Evolutionary conservation across 2,113 vertebrate species (phyloP).

Genomic region (Neomonachus schauinslandi): DNA sequence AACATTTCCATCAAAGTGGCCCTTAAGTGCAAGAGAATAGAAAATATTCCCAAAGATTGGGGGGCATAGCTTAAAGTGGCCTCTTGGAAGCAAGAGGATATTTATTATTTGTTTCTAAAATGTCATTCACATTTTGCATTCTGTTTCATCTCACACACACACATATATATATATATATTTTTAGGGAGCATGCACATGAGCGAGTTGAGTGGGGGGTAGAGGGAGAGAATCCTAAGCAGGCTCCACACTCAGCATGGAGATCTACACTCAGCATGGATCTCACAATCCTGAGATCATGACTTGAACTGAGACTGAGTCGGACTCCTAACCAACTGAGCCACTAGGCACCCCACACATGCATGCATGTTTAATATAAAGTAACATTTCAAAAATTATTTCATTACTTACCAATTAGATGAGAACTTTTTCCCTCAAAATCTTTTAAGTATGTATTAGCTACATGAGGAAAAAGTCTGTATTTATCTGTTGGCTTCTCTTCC

Average conservation of each 20-base stretch:
- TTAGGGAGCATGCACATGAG: background rate
- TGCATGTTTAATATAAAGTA: background rate
- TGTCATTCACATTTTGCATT: background rate
- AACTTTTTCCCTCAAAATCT: background rate
- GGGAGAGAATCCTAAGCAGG: background rate
- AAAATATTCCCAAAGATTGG: background rate
- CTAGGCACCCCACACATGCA: background rate
- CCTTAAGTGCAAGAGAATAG: background rate
- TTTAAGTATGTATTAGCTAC: background rate
- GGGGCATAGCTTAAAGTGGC: background rate
- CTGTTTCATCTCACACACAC: background rate
- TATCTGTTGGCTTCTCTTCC: background rate
- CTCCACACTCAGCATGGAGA: background rate
- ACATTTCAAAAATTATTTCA: background rate
- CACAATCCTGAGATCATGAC: background rate
- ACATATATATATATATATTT: background rate
- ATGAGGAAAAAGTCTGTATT: background rate
- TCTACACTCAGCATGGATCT: background rate
- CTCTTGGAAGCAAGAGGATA: background rate
- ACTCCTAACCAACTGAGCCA: background rate
- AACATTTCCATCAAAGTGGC: background rate
- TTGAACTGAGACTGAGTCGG: background rate
- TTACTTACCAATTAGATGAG: background rate
- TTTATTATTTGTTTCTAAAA: conserved; percentile 10
- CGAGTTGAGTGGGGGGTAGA: background rate